Base-by-base conservation (phyloP, 2,797 vertebrate species). In the Danio kyathit region DNA sequence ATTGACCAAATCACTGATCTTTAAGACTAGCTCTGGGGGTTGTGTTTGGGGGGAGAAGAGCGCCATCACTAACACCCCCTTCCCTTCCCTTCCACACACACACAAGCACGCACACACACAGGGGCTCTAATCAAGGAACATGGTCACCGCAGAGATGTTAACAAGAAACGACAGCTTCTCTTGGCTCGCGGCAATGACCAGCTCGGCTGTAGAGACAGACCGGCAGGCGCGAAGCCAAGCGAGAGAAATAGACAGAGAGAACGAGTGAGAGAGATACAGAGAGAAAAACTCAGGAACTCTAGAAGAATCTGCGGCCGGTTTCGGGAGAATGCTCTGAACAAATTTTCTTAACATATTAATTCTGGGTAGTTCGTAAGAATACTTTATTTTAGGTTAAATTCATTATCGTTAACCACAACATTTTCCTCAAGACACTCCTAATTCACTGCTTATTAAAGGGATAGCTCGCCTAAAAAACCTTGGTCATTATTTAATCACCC, bases 1-100 rank as follows among this genome's bases (percentile, higher is more conserved):
- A 93, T 92, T 93, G 92, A 94, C 93, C 93, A 94, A 94, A 93
- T 94, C 94, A 92, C 88, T 94, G 93, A 95, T 95, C 94, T 94
- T 95, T 94, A 94, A 93, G 92, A 92, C 90, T 89, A 89, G 88
- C 90, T 94, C 91, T 89, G 87, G 81, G 83, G 82, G 74, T 56
- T 73, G 70, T 76, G 65, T 79, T 73, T 76, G 70, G 72, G 56
- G 76, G 65, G 82, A 43, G 88, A 86, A 65, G 79, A 67, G 48
- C n/a, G 14, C 21, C 83, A 19, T 61, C 69, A 92, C 84, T 84
- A 94, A 94, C 86, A 73, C 87, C 76, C 51, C 29, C 46, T 13
- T 51, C 1, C 29, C 6, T 57, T 19, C 61, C 17, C 43, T 29
- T 29, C 29, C 29, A 56, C 63, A 64, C 16, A 48, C 77, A 44